Base-by-base conservation (phyloP, 2,888 invertebrate species). In the Camponotus fellah region DNA sequence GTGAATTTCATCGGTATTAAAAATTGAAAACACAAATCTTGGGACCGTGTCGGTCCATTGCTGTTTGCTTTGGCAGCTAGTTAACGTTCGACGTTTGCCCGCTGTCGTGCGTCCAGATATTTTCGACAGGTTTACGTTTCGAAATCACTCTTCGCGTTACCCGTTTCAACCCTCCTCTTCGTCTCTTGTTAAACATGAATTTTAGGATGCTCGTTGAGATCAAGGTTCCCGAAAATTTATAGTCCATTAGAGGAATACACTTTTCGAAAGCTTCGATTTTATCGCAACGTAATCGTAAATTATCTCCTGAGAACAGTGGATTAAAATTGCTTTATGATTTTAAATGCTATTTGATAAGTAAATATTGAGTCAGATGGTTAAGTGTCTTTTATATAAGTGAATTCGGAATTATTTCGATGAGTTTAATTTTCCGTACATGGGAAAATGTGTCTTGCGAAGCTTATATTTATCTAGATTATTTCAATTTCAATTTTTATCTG, bases 31-130 rank as follows among this genome's bases (percentile, higher is more conserved):
- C 66, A 32, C 10, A n/a, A 56, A 32, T 66, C 40, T 12, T 17
- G 40, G 8, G 4, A 6, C 10, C 40, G 49, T 32, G n/a, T 56
- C n/a, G 77, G 32, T 34, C 66, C 60, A 37, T 34, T 46, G 56
- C 32, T 86, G 83, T 85, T 86, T 83, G 49, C 26, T 62, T 83
- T 86, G 86, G 83, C 86, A 83, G 72, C 66, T 80, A 74, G 37
- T 75, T 62, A 75, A 69, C 65, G 71, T 86, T 85, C 46, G 71
- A 12, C 37, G 66, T 79, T 56, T 26, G 21, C 68, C 46, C 58
- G 21, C 64, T 71, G 53, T 75, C 75, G 62, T 46, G 49, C 56
- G 40, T 62, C 72, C 53, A 40, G 68, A 86, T 83, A 83, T 83
- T 86, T 86, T 58, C 66, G 72, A 81, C 66, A 56, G 66, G 62